A percentile compares a stretch with the other conserved stretches of the same genome.
These are phyloP conservation scores for Thalassophryne amazonica DNA, from an alignment of 2,797 vertebrate genomes.

Conservation along the genomic window DNA sequence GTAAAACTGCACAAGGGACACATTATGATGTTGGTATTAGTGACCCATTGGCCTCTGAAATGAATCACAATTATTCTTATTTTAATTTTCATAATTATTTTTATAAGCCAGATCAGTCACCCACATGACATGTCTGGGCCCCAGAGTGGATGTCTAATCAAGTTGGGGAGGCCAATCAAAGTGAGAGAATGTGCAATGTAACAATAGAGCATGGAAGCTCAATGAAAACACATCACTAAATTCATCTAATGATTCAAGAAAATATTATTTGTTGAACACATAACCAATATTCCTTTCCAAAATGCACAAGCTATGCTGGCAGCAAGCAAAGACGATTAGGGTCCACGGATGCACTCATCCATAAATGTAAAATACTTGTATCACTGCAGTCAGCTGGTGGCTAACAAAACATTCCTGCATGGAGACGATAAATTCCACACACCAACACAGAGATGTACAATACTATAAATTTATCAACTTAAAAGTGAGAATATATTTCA, in stretches of 20 bases:
- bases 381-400: not conserved
- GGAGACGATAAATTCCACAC: too few relatives aligned
- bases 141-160: constrained; percentile 14
- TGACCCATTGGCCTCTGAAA: constrained; percentile 23
- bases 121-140: constrained; percentile 26
- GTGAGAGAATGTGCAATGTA: not conserved
- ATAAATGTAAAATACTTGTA: not conserved
- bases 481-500: too few relatives aligned
- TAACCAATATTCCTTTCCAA: not conserved
- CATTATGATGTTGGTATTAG: not conserved
- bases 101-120: constrained; percentile 19
- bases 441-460: not conserved
- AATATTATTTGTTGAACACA: too few relatives aligned
- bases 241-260: not conserved
- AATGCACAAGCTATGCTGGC: not conserved
- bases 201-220: not conserved
- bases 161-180: constrained; percentile 27
- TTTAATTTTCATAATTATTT: constrained; percentile 16
- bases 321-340: not conserved
- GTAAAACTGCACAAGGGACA: constrained; percentile 15
- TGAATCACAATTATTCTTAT: constrained; percentile 2
- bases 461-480: not conserved
- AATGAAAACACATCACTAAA: not conserved
- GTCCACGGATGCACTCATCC: not conserved
- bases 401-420: not conserved